A percentile compares a stretch with the other conserved stretches of the same genome.
phyloP scores from a whole-genome alignment of 2,797 vertebrate species.

The Limnodromus scolopaceus region DNA sequence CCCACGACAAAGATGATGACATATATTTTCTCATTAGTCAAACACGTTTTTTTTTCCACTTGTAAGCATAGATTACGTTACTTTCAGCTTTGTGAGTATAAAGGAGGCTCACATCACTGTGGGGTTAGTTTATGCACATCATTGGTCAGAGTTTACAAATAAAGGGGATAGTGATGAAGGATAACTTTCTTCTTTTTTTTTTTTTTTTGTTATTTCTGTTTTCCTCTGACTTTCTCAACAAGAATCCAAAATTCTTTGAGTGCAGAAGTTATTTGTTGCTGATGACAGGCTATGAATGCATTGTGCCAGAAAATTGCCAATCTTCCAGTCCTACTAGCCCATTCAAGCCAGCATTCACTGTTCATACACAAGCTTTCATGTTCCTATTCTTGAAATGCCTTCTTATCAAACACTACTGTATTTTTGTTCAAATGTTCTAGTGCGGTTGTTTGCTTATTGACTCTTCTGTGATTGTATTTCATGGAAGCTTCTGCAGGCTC shows the following conservation, averaged over 20 bases:
- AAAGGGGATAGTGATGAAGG: background rate
- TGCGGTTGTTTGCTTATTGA: background rate
- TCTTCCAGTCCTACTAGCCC: background rate
- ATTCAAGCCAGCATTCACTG: background rate
- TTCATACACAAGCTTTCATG: background rate
- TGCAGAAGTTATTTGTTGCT: background rate
- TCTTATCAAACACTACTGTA: background rate
- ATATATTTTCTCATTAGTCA: background rate
- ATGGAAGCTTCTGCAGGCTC: background rate
- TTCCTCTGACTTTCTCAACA: background rate
- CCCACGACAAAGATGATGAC: background rate
- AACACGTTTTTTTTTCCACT: background rate
- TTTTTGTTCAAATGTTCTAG: background rate
- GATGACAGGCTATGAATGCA: background rate
- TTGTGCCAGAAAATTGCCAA: background rate
- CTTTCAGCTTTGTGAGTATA: background rate
- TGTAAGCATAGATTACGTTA: background rate
- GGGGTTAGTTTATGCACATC: background rate
- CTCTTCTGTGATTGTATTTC: background rate
- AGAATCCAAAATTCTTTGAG: background rate
- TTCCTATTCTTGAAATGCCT: background rate
- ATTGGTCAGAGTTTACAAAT: background rate
- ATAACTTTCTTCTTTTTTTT: background rate
- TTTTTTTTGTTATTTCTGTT: background rate
- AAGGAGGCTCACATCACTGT: background rate